Evolutionary conservation across 2,113 vertebrate genomes (phyloP).

Genomic region (Crotophaga sulcirostris): DNA sequence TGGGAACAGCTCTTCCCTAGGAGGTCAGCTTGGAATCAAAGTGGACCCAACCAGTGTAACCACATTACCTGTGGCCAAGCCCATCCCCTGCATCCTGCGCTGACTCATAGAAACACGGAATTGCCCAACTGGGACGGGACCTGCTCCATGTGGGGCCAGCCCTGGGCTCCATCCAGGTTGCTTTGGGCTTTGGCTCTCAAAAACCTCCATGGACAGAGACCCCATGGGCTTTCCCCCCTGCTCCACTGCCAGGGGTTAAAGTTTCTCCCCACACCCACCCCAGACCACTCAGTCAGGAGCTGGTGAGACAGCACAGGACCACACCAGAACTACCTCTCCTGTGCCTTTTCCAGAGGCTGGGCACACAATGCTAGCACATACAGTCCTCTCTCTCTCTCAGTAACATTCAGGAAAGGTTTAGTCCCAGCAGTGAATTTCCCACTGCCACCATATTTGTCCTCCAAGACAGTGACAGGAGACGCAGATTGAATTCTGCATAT

Average conservation of each 20-base stretch:
- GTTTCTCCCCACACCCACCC: not conserved
- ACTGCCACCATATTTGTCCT: not conserved
- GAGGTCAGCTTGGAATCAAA: not conserved
- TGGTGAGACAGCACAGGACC: not conserved
- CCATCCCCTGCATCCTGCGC: not conserved
- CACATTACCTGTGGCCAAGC: not conserved
- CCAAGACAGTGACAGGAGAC: not conserved
- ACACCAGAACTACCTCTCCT: not conserved
- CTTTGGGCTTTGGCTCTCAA: not conserved
- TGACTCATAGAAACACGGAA: too few relatives aligned
- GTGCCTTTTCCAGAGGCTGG: not conserved
- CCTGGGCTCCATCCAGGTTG: not conserved
- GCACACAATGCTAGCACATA: not conserved
- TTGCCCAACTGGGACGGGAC: not conserved
- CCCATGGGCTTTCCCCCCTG: not conserved
- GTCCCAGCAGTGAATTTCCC: not conserved
- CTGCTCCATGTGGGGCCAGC: not conserved
- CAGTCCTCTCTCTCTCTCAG: not conserved
- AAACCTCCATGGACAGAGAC: not conserved
- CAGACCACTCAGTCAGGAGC: not conserved
- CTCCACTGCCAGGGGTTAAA: not conserved
- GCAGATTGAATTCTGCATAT: not conserved
- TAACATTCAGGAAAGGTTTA: rapidly evolving
- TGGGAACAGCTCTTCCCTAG: not conserved
- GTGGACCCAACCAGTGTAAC: not conserved